Base-by-base conservation (phyloP, 1,140 invertebrate genomes). In the Chlorops oryzae region DNA sequence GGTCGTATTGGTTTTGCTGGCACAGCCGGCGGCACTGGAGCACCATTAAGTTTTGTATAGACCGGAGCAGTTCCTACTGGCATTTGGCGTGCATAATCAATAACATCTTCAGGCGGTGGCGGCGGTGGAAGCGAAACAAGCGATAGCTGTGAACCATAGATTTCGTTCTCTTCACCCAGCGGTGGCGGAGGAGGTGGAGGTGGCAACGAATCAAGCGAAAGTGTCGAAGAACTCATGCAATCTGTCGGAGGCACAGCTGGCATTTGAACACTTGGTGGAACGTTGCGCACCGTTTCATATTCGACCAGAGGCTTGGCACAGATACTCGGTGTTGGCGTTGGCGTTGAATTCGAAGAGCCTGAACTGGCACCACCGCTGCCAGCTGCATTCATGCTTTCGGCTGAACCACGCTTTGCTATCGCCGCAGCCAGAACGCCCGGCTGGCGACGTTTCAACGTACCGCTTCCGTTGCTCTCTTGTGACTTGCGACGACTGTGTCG, bases 201-300 rank as follows among this genome's bases (percentile, higher is more conserved):
- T 2, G 86, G 87, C 42, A 88, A 61, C 9, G 84, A 85, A 45
- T 88, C 84, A 32, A 88, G 64, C 15, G 85, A 86, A 2, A 86
- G 71, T n/a, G 82, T 87, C 0, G 84, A 86, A 27, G 82, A 79
- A 63, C 84, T 86, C 77, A 87, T 81, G 27, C 74, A 67, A 13
- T 69, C 63, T 2, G 56, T 45, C 23, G 63, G 58, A 60, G 42
- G 60, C 50, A 73, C 75, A 0, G 37, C 25, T 35, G 7, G n/a
- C 20, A 9, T 7, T 42, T 42, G 2, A n/a, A 24, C 3, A 18
- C 81, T 80, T 0, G 82, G 82, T 23, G 15, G 20, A 22, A 40
- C 47, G 82, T 1, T 80, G 77, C 53, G 51, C 18, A 52, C 48
- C 22, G 17, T 24, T 12, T 40, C 24, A 43, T 39, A 35, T 13